Evolutionary conservation across 2,888 invertebrate genomes (phyloP).

Genomic region (Drosophila vallismaia): DNA sequence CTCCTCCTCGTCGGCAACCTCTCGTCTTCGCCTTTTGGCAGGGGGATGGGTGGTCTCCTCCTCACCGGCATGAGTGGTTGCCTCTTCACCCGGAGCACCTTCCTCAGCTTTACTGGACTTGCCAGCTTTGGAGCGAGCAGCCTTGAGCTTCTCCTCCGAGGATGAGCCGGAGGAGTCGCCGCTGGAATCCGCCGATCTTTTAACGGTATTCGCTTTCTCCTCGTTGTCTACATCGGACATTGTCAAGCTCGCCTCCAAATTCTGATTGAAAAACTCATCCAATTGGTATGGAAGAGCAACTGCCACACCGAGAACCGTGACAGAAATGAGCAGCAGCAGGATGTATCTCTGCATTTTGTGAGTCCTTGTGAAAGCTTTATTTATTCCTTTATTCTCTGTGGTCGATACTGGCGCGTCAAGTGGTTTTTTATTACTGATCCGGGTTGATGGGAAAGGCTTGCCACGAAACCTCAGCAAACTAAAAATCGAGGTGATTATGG

Average conservation of each 20-base stretch:
- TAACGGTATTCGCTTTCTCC: background rate
- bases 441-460: slow-evolving; percentile 3
- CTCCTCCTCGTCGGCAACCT: background rate
- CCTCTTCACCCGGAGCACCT: background rate
- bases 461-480: slow-evolving; percentile 32
- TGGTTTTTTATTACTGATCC: slow-evolving; percentile 17
- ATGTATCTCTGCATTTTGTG: slow-evolving; percentile 16
- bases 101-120: background rate
- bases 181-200: slow-evolving; percentile 3
- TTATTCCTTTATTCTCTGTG: background rate
- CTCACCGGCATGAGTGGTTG: background rate
- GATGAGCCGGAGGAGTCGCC: slow-evolving; percentile 23
- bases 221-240: slow-evolving; percentile 22
- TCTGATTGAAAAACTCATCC: background rate
- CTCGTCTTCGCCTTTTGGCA: slow-evolving; percentile 5
- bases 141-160: slow-evolving; percentile 37
- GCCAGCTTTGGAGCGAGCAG: background rate
- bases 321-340: slow-evolving; percentile 13
- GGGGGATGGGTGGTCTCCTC: background rate
- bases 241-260: slow-evolving; percentile 10
- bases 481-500: slow-evolving; percentile 14
- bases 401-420: slow-evolving; percentile 11
- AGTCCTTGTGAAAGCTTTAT: background rate
- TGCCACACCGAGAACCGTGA: slow-evolving; percentile 12
- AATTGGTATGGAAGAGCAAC: slow-evolving; percentile 6